Evolutionary conservation across 1,140 invertebrate species (phyloP), one percentile per base, ranked within the genome.

Genomic region (Olivierus martensii): DNA sequence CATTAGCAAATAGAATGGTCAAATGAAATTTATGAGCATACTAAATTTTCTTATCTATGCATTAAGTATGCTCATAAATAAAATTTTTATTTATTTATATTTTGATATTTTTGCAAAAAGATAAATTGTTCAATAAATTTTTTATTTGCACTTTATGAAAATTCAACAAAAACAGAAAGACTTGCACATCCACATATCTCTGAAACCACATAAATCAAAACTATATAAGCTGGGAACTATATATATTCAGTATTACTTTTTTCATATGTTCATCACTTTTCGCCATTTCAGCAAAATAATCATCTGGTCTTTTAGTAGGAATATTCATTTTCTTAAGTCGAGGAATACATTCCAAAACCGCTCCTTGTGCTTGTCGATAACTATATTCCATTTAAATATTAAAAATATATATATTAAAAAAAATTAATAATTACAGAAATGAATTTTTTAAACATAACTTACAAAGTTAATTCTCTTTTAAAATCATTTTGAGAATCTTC

Each of bases 251-350:
- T 46, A 44, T 35, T 51, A 81, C 78, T 69, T 93, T 96, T 64
- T 95, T 87, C 95, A 99, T 99, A 59, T 99, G 95, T 39, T 79
- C 77, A 72, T 99, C 95, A 46, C 86, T 78, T 68, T 99, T 99
- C 2, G 89, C 89, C 95, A 99, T 99, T 76, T 99, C 87, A 1
- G 94, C 95, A 73, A 95, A 98, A 71, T 95, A 99, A 71, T 98
- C 94, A 34, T 89, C 83, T 0, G 95, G 95, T 52, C 87, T 75
- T 64, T 78, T 82, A 1, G 88, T 94, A 0, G 77, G 72, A 38
- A 95, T 73, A 19, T 77, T 79, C 3, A 90, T 63, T 56, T 79
- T 77, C 45, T 87, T 80, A 4, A 97, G 68, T 47, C 75, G 74
- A 19, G 77, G 74, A 15, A 96, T 75, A 3, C 78, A 85, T 61